Evolutionary conservation across 2,888 invertebrate species (phyloP), one percentile per base, ranked within the genome.

Genomic region (Clitarchus hookeri): DNA sequence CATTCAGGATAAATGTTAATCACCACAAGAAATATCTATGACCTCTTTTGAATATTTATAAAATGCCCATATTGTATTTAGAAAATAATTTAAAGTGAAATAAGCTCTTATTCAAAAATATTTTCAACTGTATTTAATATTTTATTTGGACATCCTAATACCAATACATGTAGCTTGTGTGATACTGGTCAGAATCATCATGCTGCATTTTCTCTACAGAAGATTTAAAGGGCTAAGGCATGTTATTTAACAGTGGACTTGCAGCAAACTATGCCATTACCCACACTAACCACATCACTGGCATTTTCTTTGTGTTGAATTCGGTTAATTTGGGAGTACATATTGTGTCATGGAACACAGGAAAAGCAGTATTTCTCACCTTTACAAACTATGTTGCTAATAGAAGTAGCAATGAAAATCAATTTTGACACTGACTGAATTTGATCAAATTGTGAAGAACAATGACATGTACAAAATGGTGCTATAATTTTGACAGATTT

Each of bases 91-190:
- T 19, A 65, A 88, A 84, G 89, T 86, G 87, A 89, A 88, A 86
- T 87, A 89, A 85, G 86, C 84, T 87, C 88, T 44, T 88, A 89
- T 84, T 86, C 87, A 87, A 89, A 88, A 87, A 84, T 89, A 36
- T 89, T 89, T 86, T 88, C 87, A 44, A 89, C 89, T 80, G 87
- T 89, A 88, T 89, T 89, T 88, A 89, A 89, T 86, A 86, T 88
- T 27, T 89, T 88, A 86, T 89, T 90, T 89, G 88, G 88, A 83
- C 83, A 88, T 83, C 88, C 89, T 83, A 88, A 16, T 8, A 65
- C 11, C 65, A 16, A 88, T 85, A 89, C 89, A 23, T 88, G 88
- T 85, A 86, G 84, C 83, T 88, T 86, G 48, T 89, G 88, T 84
- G 88, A 88, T 87, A 78, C 87, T 44, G 87, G 87, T 26, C 84